Conservation (phyloP, 2,113 vertebrate species). For the Hipposideros armiger region DNA sequence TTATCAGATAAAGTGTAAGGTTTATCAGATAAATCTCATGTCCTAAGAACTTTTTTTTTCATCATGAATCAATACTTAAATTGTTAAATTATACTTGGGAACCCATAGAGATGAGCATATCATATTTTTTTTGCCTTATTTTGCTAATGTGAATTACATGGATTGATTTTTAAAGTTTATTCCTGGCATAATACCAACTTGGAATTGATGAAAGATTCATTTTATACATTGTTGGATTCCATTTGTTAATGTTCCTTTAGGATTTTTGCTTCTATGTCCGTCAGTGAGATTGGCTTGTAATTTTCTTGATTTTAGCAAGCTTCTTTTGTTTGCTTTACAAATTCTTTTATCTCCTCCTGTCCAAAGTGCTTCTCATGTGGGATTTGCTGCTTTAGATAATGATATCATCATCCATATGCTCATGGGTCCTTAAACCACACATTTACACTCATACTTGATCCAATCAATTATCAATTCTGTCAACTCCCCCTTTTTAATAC, state of each 20-base stretch:
- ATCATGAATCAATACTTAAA: conserved; percentile 16
- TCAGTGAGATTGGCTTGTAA: not conserved
- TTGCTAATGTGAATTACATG: conserved; percentile 43
- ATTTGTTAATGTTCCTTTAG: conserved; percentile 7
- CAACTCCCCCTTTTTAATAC: not conserved
- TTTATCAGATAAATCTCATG: conserved; percentile 28
- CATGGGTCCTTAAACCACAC: not conserved
- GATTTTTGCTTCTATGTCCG: not conserved
- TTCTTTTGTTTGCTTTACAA: conserved; percentile 36
- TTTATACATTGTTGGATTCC: conserved; percentile 26
- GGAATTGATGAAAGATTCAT: not conserved
- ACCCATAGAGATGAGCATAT: not conserved
- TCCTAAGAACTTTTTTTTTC: not conserved
- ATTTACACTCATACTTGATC: not conserved
- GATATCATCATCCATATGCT: not conserved
- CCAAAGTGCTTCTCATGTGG: not conserved
- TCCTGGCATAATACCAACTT: conserved; percentile 19
- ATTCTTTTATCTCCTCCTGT: not conserved
- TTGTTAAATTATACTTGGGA: conserved; percentile 36
- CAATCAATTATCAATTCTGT: not conserved
- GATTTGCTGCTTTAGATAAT: not conserved
- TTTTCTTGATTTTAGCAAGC: conserved; percentile 27
- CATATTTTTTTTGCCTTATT: conserved; percentile 22
- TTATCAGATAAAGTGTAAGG: conserved; percentile 12
- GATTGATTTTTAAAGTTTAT: conserved; percentile 60